Evolutionary conservation across 2,888 invertebrate species (phyloP).

Genomic region (Alsophila aescularia): DNA sequence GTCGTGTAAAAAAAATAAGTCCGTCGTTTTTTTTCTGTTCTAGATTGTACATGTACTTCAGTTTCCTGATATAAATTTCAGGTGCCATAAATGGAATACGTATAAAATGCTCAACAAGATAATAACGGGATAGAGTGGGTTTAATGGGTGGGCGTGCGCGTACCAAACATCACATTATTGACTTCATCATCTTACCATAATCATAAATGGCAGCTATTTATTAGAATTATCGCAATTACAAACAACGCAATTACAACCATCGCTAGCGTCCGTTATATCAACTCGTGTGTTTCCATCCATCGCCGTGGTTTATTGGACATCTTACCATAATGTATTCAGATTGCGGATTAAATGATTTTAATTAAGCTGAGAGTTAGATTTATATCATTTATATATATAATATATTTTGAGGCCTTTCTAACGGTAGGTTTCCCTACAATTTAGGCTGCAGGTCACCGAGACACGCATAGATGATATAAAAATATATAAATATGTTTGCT

Average conservation of each 20-base stretch:
- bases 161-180: no score
- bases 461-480: neutral
- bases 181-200: no score
- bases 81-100: no score
- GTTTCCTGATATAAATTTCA: no score
- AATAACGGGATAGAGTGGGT: no score
- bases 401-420: slow-evolving; percentile 46
- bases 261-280: slow-evolving; percentile 22
- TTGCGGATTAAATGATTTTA: slow-evolving; percentile 77
- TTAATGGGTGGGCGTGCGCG: no score
- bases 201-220: no score
- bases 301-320: slow-evolving; percentile 69
- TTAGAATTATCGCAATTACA: no score
- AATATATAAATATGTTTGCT: slow-evolving; percentile 12
- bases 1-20: no score
- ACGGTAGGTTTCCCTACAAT: slow-evolving; percentile 53
- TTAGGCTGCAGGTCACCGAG: slow-evolving; percentile 40
- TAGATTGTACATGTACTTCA: no score
- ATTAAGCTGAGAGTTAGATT: slow-evolving; percentile 67
- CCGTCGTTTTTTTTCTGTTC: no score
- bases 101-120: no score
- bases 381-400: slow-evolving; percentile 56
- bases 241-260: neutral
- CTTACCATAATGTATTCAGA: slow-evolving; percentile 73
- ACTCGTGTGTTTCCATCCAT: slow-evolving; percentile 51